Conservation (phyloP, 2,888 invertebrate species). For the Mimumesa dahlbomi region DNA sequence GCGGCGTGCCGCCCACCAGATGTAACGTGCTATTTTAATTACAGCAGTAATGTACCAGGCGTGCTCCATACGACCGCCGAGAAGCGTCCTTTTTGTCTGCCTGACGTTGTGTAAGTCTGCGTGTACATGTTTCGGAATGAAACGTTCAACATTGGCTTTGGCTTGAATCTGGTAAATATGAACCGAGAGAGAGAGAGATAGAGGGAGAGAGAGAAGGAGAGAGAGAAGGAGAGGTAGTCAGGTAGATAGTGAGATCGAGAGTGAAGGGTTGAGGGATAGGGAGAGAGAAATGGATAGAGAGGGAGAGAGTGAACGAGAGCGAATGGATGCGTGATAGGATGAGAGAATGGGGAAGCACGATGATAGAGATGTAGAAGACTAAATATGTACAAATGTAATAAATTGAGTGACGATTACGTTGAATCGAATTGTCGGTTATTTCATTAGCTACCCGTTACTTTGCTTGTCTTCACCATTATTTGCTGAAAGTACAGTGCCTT, state of each 20-base stretch:
- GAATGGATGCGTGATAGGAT: slow-evolving; percentile 16
- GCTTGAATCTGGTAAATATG: slow-evolving; percentile 1
- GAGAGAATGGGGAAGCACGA: slow-evolving; percentile 49
- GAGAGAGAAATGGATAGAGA: background rate
- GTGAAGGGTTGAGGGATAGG: background rate
- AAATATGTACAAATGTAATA: slow-evolving; percentile 76
- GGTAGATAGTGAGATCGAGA: background rate
- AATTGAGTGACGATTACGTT: slow-evolving; percentile 73
- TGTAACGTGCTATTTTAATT: slow-evolving; percentile 60
- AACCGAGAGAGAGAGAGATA: background rate
- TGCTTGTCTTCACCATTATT: too few relatives aligned
- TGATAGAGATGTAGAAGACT: slow-evolving; percentile 68
- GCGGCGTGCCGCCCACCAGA: slow-evolving; percentile 32
- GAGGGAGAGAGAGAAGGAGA: slow-evolving; percentile 13
- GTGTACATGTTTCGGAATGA: slow-evolving; percentile 17
- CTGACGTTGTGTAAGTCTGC: slow-evolving; percentile 41
- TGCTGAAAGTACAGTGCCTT: too few relatives aligned
- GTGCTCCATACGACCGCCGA: slow-evolving; percentile 29
- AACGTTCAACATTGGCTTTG: slow-evolving; percentile 19
- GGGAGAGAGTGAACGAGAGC: slow-evolving; percentile 20
- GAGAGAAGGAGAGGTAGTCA: slow-evolving; percentile 17
- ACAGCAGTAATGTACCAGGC: slow-evolving; percentile 37
- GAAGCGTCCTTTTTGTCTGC: slow-evolving; percentile 55
- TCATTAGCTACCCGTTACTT: background rate
- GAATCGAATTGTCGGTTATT: slow-evolving; percentile 32